Evolutionary conservation across 92 coral and sea anemone genomes (phyloP), one percentile per base, ranked within the genome.

Genomic region (Parazoanthus atlanticus): DNA sequence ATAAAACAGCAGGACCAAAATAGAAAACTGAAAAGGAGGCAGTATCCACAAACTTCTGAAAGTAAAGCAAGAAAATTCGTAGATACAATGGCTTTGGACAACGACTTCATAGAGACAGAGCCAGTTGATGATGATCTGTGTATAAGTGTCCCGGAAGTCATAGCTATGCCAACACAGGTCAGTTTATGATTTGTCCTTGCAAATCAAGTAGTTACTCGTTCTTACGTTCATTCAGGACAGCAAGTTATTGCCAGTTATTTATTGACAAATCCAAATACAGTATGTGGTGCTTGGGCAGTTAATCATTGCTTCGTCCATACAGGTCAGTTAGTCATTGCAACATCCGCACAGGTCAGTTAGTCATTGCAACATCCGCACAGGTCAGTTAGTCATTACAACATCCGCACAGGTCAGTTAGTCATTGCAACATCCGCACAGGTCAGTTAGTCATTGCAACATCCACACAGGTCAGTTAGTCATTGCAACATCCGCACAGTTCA

Each of bases 121-220:
- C 64, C 78, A 70, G 65, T 84, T 84, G 87, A 84, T 70, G 79
- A 84, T 84, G 78, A 84, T 21, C 67, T 84, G 41, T 84, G 87
- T 30, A 84, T 84, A 70, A 71, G 78, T 84, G 87, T 84, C 6
- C 87, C 78, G 29, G 87, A 47, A 15, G 78, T 84, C 67, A 47
- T 84, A 36, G 78, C 77, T n/a, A 70, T 84, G 77, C 78, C 87
- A 6, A 34, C 30, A 43, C 87, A 71, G 87, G 87, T 80, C 16
- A 43, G 84, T 54, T 31, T 9, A 13, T 25, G 6, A 49, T 34
- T 32, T 49, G 56, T 49, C 65, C 65, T 56, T 56, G 49, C 49
- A 43, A 43, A 43, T 43, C 49, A 43, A 0, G 9, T 43, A 10
- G 49, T 43, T 49, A 15, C 1, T 49, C 56, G 16, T 49, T 49